Percentiles rank a stretch among this genome's conserved stretches.
phyloP scores from a whole-genome alignment of 2,888 invertebrate species.

The Lycia hirtaria region DNA sequence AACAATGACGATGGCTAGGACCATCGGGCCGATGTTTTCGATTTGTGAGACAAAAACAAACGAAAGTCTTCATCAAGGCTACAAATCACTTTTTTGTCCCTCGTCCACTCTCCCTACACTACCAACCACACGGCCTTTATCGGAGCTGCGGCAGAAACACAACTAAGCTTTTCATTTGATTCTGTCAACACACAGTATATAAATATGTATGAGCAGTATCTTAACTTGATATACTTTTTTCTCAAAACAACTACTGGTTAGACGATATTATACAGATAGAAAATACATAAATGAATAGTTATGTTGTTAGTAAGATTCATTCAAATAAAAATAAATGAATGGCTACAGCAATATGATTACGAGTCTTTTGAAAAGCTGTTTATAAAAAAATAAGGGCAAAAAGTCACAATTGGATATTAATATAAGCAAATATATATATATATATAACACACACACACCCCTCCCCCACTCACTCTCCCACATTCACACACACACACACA shows the following conservation, averaged over 20 bases:
- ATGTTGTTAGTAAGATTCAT: too few species aligned
- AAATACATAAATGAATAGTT: too few species aligned
- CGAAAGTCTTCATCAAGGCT: constrained; percentile 65
- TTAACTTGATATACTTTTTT: neutral
- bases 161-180: constrained; percentile 27
- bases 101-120: constrained; percentile 12
- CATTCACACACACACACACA: too few species aligned
- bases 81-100: constrained; percentile 70
- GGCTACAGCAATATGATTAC: too few species aligned
- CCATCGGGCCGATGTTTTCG: constrained; percentile 40
- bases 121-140: constrained; percentile 19
- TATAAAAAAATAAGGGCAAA: too few species aligned
- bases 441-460: too few species aligned
- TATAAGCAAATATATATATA: too few species aligned
- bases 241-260: neutral
- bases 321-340: too few species aligned
- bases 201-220: constrained; percentile 9
- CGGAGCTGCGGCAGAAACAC: constrained; percentile 20
- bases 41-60: constrained; percentile 62
- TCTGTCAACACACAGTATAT: constrained; percentile 14
- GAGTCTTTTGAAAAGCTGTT: too few species aligned
- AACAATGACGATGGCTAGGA: constrained; percentile 42
- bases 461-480: too few species aligned
- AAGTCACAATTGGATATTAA: too few species aligned
- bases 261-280: too few species aligned